phyloP scores from a whole-genome alignment of 1,140 invertebrate genomes.

The Sitobion miscanthi region DNA sequence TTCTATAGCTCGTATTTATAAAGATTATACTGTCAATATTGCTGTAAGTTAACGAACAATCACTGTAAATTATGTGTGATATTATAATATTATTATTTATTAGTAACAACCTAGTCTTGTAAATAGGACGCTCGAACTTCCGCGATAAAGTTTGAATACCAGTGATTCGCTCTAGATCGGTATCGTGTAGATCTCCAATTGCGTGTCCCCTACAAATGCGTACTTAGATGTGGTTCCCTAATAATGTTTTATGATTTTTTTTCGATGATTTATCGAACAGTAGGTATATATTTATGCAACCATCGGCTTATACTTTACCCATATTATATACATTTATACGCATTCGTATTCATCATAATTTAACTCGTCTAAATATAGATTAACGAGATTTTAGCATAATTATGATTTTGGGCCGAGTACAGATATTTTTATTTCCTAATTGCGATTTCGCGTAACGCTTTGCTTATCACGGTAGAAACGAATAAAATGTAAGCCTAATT shows the following conservation, averaged over 20 bases:
- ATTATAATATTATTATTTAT: not conserved
- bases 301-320: not conserved
- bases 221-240: not conserved
- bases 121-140: not conserved
- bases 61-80: not conserved
- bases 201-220: not conserved
- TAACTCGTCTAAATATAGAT: too few relatives aligned
- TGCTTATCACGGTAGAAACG: too few relatives aligned
- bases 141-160: not conserved
- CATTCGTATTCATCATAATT: too few relatives aligned
- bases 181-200: not conserved
- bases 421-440: too few relatives aligned
- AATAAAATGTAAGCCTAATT: too few relatives aligned
- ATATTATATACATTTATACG: too few relatives aligned
- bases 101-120: not conserved
- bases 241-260: not conserved
- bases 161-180: not conserved
- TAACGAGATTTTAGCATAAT: too few relatives aligned
- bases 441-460: too few relatives aligned
- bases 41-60: not conserved
- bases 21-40: not conserved
- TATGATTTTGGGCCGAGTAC: too few relatives aligned
- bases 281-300: not conserved
- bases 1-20: not conserved
- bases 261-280: not conserved